These are phyloP conservation scores for Orthonevra nobilis DNA, from an alignment of 2,888 invertebrate species.

Conservation along the genomic window DNA sequence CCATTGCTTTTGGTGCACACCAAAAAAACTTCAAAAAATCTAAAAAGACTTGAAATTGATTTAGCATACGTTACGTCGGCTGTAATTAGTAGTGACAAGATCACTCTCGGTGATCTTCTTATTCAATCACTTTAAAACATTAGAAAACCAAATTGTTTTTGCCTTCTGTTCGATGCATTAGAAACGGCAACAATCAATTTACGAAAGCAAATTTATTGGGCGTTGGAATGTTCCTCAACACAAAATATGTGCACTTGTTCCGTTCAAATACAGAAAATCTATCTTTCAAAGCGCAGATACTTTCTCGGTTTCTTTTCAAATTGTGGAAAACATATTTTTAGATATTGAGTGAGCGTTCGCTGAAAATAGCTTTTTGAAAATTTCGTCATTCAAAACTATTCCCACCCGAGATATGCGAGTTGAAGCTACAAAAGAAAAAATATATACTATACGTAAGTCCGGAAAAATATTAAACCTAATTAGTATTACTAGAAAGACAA, in stretches of 20 bases:
- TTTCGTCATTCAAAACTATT: conserved; percentile 18
- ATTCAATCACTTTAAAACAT: no score
- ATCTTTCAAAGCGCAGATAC: conserved; percentile 13
- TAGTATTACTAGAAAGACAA: no score
- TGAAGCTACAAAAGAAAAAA: neutral
- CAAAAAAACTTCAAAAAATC: no score
- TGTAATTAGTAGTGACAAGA: no score
- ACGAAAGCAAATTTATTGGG: conserved; percentile 33
- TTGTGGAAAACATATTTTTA: conserved; percentile 38
- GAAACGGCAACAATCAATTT: conserved; percentile 18
- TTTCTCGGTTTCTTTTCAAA: conserved; percentile 16
- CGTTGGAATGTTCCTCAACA: conserved; percentile 14
- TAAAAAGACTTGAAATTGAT: no score
- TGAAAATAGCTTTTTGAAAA: conserved; percentile 38
- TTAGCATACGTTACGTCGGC: no score
- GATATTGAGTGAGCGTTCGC: conserved; percentile 53
- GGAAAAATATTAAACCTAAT: no score
- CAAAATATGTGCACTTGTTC: conserved; percentile 1
- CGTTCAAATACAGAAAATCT: conserved; percentile 12
- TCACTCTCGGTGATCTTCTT: no score
- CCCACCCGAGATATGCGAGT: neutral
- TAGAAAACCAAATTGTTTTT: no score
- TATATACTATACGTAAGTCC: no score
- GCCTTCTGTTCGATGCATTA: no score
- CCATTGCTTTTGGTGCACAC: no score